Percentiles rank a stretch among this genome's conserved stretches.
phyloP scores from a whole-genome alignment of 2,113 vertebrate genomes.

The Mesembrinibis cayennensis region DNA sequence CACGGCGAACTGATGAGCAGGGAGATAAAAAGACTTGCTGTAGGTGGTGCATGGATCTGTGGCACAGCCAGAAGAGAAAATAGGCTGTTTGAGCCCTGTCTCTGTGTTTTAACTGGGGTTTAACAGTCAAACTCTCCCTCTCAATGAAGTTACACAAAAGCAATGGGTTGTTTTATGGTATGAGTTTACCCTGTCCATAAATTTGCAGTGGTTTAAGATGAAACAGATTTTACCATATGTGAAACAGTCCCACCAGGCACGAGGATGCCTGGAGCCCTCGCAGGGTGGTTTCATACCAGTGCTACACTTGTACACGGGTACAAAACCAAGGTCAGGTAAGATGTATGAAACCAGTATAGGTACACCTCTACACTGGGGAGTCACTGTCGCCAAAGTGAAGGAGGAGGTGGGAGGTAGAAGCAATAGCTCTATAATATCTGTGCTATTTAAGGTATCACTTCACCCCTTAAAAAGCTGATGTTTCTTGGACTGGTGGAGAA shows the following conservation, averaged over 20 bases:
- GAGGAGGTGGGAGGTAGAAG: neutral
- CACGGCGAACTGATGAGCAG: neutral
- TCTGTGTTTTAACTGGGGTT: neutral
- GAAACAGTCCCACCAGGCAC: neutral
- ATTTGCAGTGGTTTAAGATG: neutral
- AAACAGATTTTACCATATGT: neutral
- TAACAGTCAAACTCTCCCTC: neutral
- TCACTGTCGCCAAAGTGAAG: neutral
- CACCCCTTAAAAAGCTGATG: neutral
- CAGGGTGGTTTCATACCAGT: neutral
- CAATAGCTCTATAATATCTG: neutral
- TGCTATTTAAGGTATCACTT: neutral
- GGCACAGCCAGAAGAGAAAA: neutral
- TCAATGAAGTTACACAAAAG: neutral
- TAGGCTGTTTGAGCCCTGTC: neutral
- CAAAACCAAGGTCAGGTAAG: neutral
- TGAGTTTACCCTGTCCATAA: neutral
- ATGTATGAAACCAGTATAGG: neutral
- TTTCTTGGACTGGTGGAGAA: neutral
- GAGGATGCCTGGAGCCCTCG: neutral
- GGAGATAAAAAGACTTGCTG: constrained; percentile 21
- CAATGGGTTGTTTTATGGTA: neutral
- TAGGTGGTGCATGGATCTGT: neutral
- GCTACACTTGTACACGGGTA: neutral
- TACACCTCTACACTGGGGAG: neutral